Evolutionary conservation across 2,888 invertebrate species (phyloP).

Genomic region (Acronicta leporina): DNA sequence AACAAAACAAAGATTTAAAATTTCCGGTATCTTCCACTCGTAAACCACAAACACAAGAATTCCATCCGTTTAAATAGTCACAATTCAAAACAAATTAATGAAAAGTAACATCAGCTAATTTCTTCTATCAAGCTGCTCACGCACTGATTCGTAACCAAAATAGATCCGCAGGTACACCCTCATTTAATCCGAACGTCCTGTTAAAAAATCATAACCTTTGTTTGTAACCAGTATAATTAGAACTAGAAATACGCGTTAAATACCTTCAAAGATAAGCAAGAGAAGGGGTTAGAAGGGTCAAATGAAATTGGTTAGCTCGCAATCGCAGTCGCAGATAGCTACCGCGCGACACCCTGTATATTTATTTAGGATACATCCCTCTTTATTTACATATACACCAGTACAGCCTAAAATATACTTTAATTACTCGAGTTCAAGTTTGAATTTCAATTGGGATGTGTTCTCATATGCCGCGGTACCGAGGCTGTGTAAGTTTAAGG

Average conservation of each 20-base stretch:
- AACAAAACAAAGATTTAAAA: background rate
- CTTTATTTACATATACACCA: constrained; percentile 75
- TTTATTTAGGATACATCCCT: constrained; percentile 86
- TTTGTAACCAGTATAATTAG: constrained; percentile 60
- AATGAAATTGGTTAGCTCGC: constrained; percentile 67
- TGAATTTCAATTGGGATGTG: constrained; percentile 64
- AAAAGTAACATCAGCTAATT: constrained; percentile 36
- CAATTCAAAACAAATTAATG: constrained; percentile 15
- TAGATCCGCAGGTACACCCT: constrained; percentile 50
- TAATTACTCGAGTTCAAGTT: constrained; percentile 63
- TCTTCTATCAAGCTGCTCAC: constrained; percentile 28
- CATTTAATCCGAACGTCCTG: constrained; percentile 60
- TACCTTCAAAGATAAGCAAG: constrained; percentile 30
- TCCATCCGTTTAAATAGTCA: constrained; percentile 9
- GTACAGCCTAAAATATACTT: constrained; percentile 66
- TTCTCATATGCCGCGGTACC: constrained; percentile 59
- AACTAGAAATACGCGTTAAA: constrained; percentile 43
- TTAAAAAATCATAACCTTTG: constrained; percentile 70
- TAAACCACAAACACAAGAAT: background rate
- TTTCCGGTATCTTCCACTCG: background rate
- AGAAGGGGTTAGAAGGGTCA: constrained; percentile 58
- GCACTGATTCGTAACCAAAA: constrained; percentile 39
- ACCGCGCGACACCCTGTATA: constrained; percentile 80
- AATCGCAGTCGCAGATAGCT: constrained; percentile 71
- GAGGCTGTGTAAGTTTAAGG: constrained; percentile 70